Evolutionary conservation across 2,797 vertebrate genomes (phyloP).

Genomic region (Eutrigla gurnardus): DNA sequence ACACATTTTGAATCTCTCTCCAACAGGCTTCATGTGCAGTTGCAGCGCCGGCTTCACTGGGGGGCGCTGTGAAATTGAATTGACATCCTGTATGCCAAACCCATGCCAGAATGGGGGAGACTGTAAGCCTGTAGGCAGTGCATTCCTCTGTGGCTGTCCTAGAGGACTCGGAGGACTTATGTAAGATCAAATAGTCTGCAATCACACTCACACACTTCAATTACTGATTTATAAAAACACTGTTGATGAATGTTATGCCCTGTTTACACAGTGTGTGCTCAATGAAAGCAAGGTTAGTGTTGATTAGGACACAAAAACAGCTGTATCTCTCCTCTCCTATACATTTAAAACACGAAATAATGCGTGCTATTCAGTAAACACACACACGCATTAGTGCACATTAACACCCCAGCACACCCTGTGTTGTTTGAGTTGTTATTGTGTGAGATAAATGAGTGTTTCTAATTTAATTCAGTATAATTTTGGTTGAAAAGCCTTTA

Average conservation of each 20-base stretch:
- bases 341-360: constrained; percentile 20
- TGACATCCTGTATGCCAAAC: constrained; percentile 93
- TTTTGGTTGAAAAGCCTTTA: constrained; percentile 69
- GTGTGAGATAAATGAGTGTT: constrained; percentile 38
- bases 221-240: constrained; percentile 9
- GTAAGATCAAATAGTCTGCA: constrained; percentile 83
- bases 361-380: neutral
- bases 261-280: constrained; percentile 16
- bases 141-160: constrained; percentile 92
- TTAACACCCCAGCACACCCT: constrained; percentile 34
- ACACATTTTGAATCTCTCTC: constrained; percentile 31
- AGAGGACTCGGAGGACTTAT: constrained; percentile 89
- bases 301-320: constrained; percentile 27
- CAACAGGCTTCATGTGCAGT: constrained; percentile 90
- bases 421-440: constrained; percentile 48
- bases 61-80: constrained; percentile 91
- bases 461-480: constrained; percentile 67
- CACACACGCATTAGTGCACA: constrained; percentile 32
- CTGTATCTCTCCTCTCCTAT: neutral
- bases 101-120: constrained; percentile 93
- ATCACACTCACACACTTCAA: constrained; percentile 27
- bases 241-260: constrained; percentile 3
- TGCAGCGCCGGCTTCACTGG: constrained; percentile 93
- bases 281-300: constrained; percentile 2
- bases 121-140: constrained; percentile 88